Base-by-base conservation (phyloP, 2,888 invertebrate genomes). In the Megalurothrips usitatus region DNA sequence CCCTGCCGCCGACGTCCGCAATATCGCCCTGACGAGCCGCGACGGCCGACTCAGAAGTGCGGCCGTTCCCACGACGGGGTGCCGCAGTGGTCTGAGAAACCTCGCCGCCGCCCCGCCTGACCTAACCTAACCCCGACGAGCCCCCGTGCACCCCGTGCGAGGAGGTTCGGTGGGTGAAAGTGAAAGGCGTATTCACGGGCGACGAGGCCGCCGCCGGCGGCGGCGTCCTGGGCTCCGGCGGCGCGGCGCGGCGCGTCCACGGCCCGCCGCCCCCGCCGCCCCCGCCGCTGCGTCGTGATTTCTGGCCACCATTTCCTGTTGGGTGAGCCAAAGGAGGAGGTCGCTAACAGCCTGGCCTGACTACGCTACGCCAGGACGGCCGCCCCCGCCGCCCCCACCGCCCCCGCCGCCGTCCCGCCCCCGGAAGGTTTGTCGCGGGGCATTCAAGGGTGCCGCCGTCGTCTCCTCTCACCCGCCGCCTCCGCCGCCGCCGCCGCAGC, bases 231-330 rank as follows among this genome's bases (percentile, higher is more conserved):
- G 58, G 58, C 17, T 17, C 19, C 58, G 11, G 58, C 19, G 14
- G 19, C 19, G 58, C 58, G 58, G 11, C 58, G 14, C n/a, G n/a
- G n/a, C n/a, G 14, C 58, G 19, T 17, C 58, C 26, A 23, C 26
- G 68, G 23, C 11, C 58, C 58, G 58, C 58, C 58, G 17, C 68
- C 26, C 26, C 68, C 26, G 26, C 68, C 3, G 23, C 68, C 68
- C 11, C 23, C 68, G 12, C 68, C 26, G 23, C 68, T 12, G 11
- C 23, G n/a, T 12, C 68, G 68, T 75, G 68, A 75, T 75, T 75
- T 75, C 68, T 75, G 68, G 68, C 68, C 68, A 75, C 68, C 68
- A 75, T 75, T 75, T 75, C 68, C 68, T 75, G 68, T 75, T 75
- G 68, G 68, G 68, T 75, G 68, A n/a, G 68, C 34, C 34, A 43